Evolutionary conservation across 2,888 invertebrate genomes (phyloP).

Genomic region (Netelia fuscicornis): DNA sequence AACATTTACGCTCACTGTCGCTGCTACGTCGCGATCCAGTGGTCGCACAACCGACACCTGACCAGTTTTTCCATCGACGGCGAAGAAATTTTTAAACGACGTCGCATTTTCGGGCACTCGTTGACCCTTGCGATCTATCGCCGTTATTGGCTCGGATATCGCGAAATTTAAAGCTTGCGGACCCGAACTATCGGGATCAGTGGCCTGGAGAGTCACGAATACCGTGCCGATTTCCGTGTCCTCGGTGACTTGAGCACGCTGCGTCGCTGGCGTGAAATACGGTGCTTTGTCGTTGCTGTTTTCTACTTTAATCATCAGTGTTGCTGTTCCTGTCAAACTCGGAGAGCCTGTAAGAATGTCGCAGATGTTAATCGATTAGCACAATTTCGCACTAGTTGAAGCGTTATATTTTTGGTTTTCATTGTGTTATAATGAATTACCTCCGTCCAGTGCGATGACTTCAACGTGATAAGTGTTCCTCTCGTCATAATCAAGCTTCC

Average conservation of each 20-base stretch:
- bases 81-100: constrained; percentile 88
- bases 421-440: constrained; percentile 80
- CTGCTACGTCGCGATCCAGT: constrained; percentile 89
- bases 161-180: constrained; percentile 89
- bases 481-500: constrained; percentile 93
- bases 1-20: constrained; percentile 92
- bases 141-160: constrained; percentile 90
- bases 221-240: constrained; percentile 91
- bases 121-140: constrained; percentile 93
- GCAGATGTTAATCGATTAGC: neutral
- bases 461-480: constrained; percentile 92
- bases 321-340: constrained; percentile 92
- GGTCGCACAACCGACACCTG: constrained; percentile 88
- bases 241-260: constrained; percentile 92
- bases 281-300: constrained; percentile 96
- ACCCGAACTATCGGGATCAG: constrained; percentile 92
- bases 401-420: neutral
- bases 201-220: constrained; percentile 90
- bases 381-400: neutral
- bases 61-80: constrained; percentile 87
- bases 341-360: constrained; percentile 88
- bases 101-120: constrained; percentile 86
- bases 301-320: constrained; percentile 91
- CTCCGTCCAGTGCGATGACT: constrained; percentile 92
- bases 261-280: constrained; percentile 91